phyloP scores from a whole-genome alignment of 2,797 vertebrate species.

The Graptemys geographica region DNA sequence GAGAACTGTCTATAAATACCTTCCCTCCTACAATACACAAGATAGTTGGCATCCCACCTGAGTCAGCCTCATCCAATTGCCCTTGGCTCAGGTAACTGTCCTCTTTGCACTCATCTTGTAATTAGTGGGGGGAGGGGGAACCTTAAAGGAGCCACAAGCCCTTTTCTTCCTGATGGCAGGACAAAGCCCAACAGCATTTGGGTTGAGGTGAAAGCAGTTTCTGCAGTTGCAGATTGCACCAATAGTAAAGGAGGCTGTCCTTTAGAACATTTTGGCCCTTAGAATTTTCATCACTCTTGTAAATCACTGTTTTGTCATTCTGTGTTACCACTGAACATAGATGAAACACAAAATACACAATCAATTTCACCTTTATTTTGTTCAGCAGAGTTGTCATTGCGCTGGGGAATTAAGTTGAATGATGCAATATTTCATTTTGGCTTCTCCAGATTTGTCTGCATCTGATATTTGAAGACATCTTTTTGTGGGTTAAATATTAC shows the following conservation, averaged over 20 bases:
- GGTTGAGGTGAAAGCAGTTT: neutral
- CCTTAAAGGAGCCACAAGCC: neutral
- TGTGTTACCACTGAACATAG: neutral
- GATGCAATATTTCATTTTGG: neutral
- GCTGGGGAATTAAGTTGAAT: neutral
- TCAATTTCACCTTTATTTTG: neutral
- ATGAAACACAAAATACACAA: constrained; percentile 10
- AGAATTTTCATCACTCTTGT: neutral
- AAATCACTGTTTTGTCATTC: neutral
- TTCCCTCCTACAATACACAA: neutral
- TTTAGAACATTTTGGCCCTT: neutral
- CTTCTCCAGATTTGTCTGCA: neutral
- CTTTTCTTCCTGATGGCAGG: neutral
- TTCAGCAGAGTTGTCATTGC: neutral
- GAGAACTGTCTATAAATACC: neutral
- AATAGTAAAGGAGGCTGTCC: neutral
- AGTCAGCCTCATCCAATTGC: neutral
- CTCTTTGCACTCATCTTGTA: neutral
- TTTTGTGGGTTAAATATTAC: neutral
- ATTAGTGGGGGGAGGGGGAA: neutral
- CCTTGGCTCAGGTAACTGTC: neutral
- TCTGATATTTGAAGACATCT: neutral
- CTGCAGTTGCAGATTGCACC: neutral
- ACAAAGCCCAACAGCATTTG: neutral
- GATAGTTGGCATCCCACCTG: neutral